phyloP scores from a whole-genome alignment of 2,113 vertebrate species.

The Ceuthmochares aereus region DNA sequence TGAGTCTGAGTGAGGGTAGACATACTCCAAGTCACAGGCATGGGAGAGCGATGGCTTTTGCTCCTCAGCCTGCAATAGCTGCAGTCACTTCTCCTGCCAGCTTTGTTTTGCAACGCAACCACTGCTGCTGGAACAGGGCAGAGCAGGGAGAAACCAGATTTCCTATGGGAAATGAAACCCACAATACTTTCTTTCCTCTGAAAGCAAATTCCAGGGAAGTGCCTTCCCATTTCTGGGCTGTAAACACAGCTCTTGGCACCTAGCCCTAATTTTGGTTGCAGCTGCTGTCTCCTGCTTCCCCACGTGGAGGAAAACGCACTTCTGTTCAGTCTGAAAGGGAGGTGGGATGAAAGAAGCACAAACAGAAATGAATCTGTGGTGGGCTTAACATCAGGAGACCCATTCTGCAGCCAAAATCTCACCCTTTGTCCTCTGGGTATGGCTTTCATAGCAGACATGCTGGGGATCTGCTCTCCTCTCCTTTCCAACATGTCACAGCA shows the following conservation, averaged over 20 bases:
- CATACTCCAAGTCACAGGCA: not conserved
- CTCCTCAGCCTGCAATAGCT: not conserved
- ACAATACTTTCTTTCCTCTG: not conserved
- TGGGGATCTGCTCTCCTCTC: not conserved
- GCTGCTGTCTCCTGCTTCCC: not conserved
- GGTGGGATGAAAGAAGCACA: not conserved
- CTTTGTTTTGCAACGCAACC: not conserved
- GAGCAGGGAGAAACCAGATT: not conserved
- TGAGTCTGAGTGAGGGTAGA: not conserved
- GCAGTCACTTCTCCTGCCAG: not conserved
- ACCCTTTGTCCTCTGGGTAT: not conserved
- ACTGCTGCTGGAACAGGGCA: not conserved
- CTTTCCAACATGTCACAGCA: not conserved
- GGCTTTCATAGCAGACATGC: not conserved
- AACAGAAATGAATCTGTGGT: not conserved
- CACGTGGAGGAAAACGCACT: fast-evolving
- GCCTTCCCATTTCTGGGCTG: not conserved
- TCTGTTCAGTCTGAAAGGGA: not conserved
- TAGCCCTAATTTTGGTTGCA: not conserved
- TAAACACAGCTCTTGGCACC: not conserved
- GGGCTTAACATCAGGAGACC: not conserved
- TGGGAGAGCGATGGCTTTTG: not conserved
- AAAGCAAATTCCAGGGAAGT: not conserved
- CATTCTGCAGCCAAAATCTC: not conserved
- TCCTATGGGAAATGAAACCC: not conserved